Percentiles rank a stretch among this genome's conserved stretches.
Conservation (phyloP, 2,113 vertebrate genomes). For the Acrocephalus kingi region DNA sequence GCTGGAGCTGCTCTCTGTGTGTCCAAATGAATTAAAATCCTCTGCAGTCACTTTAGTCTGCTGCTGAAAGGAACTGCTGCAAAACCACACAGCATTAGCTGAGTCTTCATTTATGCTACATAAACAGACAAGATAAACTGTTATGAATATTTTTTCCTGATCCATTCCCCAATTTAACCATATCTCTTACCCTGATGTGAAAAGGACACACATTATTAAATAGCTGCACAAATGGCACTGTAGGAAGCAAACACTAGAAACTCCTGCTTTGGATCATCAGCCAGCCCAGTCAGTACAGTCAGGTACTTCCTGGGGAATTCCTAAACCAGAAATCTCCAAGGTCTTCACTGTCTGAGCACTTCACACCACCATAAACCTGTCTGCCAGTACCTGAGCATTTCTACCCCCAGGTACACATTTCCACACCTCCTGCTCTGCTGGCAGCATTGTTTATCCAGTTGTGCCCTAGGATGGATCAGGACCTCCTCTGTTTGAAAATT, state of each 20-base stretch:
- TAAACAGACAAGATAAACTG: background rate
- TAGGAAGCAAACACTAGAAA: background rate
- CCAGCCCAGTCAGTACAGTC: background rate
- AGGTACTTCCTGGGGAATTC: background rate
- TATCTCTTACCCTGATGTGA: background rate
- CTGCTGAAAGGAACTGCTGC: background rate
- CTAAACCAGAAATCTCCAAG: background rate
- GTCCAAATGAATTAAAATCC: constrained; percentile 11
- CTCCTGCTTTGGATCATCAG: background rate
- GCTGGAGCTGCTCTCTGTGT: background rate
- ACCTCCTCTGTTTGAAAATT: background rate
- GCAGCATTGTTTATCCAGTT: background rate
- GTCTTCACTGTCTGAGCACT: background rate
- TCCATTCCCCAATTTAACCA: background rate
- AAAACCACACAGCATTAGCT: background rate
- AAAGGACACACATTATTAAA: background rate
- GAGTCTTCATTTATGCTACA: background rate
- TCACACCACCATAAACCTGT: background rate
- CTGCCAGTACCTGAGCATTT: background rate
- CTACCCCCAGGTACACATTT: background rate
- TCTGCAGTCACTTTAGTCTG: background rate
- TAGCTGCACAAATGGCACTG: background rate
- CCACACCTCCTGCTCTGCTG: background rate
- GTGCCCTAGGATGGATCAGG: background rate
- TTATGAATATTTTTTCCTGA: background rate